A percentile compares a stretch with the other conserved stretches of the same genome.
Conservation (phyloP, 2,113 vertebrate species). For the Plecotus auritus region DNA sequence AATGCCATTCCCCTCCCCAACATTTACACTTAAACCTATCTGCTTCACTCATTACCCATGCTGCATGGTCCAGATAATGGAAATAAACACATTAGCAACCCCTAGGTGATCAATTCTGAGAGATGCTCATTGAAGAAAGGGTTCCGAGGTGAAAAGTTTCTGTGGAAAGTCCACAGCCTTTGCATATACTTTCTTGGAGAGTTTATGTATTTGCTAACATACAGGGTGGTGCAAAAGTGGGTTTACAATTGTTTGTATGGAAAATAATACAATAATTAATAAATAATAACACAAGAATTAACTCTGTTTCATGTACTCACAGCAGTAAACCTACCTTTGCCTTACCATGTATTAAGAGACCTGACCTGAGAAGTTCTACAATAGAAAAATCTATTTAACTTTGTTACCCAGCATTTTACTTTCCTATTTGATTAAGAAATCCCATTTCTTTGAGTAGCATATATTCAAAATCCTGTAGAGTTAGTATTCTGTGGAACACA, state of each 20-base stretch:
- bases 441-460: conserved; percentile 1
- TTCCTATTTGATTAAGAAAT: background rate
- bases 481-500: background rate
- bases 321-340: background rate
- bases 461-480: background rate
- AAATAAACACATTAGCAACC: background rate
- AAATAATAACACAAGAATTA: background rate
- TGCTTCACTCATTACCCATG: background rate
- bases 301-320: background rate
- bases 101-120: background rate
- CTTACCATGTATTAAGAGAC: background rate
- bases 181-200: background rate
- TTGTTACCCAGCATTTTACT: background rate
- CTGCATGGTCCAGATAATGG: background rate
- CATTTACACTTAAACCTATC: background rate
- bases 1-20: background rate
- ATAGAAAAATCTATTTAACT: background rate
- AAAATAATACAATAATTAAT: background rate
- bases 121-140: background rate
- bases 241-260: background rate
- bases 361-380: background rate
- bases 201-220: background rate
- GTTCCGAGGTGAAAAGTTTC: background rate
- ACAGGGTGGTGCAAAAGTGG: background rate
- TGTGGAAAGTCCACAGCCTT: background rate